These are phyloP conservation scores for Spisula subtruncata DNA, from an alignment of 2,888 invertebrate genomes.

Conservation along the genomic window DNA sequence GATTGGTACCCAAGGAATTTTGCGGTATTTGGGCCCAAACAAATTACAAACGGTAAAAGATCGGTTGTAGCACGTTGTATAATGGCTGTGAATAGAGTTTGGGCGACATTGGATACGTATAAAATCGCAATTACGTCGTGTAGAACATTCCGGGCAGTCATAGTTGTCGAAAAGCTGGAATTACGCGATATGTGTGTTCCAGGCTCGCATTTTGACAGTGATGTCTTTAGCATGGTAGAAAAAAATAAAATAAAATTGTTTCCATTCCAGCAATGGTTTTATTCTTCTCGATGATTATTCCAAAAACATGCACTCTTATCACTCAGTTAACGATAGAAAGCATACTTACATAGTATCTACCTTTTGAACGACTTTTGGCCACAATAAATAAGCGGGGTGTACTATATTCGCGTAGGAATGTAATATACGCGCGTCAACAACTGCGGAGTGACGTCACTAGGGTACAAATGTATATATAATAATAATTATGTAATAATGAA, in stretches of 20 bases:
- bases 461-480: too few relatives aligned
- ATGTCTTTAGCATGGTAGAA: not conserved
- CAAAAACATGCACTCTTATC: not conserved
- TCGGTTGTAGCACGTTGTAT: not conserved
- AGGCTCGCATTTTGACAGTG: not conserved
- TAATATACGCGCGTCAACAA: too few relatives aligned
- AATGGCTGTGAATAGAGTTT: not conserved
- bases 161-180: slow-evolving; percentile 9
- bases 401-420: too few relatives aligned
- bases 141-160: slow-evolving; percentile 1
- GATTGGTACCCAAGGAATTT: slow-evolving; percentile 25
- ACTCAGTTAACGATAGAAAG: not conserved
- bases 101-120: not conserved
- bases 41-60: slow-evolving; percentile 16
- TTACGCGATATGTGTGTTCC: slow-evolving; percentile 12
- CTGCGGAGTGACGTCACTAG: too few relatives aligned
- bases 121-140: not conserved
- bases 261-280: not conserved
- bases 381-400: too few relatives aligned
- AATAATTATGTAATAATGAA: too few relatives aligned
- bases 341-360: not conserved
- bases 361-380: too few relatives aligned
- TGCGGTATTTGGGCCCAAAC: slow-evolving; percentile 22
- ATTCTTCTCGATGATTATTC: not conserved
- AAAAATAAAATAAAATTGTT: not conserved